Evolutionary conservation across 2,888 invertebrate genomes (phyloP), one percentile per base, ranked within the genome.

Genomic region (Rhagonycha lutea): DNA sequence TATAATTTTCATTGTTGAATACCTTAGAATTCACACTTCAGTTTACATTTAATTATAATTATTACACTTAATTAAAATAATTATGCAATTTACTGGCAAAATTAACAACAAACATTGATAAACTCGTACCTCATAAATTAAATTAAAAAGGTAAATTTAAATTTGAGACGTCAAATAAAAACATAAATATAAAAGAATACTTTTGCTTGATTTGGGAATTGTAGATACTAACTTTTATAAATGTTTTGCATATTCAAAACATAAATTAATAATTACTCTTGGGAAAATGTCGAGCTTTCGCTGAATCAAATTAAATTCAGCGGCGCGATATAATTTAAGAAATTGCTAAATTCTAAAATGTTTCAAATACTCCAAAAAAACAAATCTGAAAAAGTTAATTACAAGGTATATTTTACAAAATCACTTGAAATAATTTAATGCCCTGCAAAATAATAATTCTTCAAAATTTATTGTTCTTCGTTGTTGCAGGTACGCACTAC

Each of bases 241-340:
- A 47, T 47, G 47, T 12, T 47, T 47, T 47, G 12, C 26, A 65
- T 24, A 65, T 65, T 65, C 24, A 24, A 65, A 62, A 62, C 18
- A 26, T 65, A 65, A 65, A 65, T 65, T 65, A 65, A 24, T 65
- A 65, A 65, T 65, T 65, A 65, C 63, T 26, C 63, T 65, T 24
- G 63, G 26, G 63, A 65, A 65, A 65, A 65, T 26, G 47, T 47
- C 47, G 47, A 47, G 47, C 47, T 47, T 47, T 47, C 47, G 47
- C 47, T 47, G 63, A 65, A 65, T 65, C 12, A 65, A 65, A 65
- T 65, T 65, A 65, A 12, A 65, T 65, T 65, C 47, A 47, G 47
- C 47, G 47, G 47, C n/a, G 47, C 47, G 47, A 47, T 47, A 47
- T 47, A 47, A 47, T 47, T 47, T 47, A 47, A 47, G 47, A 47